These are phyloP conservation scores for Baronia brevicornis DNA, from an alignment of 2,888 invertebrate genomes.

Conservation along the genomic window DNA sequence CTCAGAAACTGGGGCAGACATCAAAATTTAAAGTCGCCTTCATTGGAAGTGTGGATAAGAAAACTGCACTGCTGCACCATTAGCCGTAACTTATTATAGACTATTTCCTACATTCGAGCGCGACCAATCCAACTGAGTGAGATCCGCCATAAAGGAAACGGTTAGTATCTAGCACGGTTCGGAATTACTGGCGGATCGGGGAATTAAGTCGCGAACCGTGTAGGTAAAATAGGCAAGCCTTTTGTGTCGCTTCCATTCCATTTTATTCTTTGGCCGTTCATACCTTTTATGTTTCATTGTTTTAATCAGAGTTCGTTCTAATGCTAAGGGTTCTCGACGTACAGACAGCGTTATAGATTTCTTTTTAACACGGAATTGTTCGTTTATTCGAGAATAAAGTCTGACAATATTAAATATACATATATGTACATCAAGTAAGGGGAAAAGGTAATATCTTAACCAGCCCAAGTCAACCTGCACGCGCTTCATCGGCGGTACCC, in stretches of 20 bases:
- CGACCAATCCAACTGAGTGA: conserved; percentile 64
- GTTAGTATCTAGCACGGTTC: conserved; percentile 40
- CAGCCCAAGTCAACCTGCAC: no score
- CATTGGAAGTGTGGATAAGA: conserved; percentile 41
- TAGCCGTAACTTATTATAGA: conserved; percentile 56
- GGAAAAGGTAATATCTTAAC: no score
- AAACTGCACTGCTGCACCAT: conserved; percentile 45
- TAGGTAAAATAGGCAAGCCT: conserved; percentile 32
- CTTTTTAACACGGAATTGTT: no score
- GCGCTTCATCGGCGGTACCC: no score
- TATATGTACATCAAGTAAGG: no score
- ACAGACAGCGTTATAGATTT: no score
- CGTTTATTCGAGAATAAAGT: no score
- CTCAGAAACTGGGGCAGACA: conserved; percentile 28
- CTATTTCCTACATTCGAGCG: conserved; percentile 53
- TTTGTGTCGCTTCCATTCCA: conserved; percentile 28
- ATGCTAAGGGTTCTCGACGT: conserved; percentile 21
- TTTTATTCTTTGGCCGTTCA: conserved; percentile 44
- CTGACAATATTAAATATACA: no score
- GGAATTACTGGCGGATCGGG: conserved; percentile 33
- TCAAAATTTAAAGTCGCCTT: conserved; percentile 46
- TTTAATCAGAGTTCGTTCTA: conserved; percentile 29
- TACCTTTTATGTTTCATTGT: conserved; percentile 47
- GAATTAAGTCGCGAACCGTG: conserved; percentile 27
- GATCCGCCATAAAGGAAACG: conserved; percentile 57